phyloP scores from a whole-genome alignment of 2,888 invertebrate genomes.

The Folsomia manolachei region DNA sequence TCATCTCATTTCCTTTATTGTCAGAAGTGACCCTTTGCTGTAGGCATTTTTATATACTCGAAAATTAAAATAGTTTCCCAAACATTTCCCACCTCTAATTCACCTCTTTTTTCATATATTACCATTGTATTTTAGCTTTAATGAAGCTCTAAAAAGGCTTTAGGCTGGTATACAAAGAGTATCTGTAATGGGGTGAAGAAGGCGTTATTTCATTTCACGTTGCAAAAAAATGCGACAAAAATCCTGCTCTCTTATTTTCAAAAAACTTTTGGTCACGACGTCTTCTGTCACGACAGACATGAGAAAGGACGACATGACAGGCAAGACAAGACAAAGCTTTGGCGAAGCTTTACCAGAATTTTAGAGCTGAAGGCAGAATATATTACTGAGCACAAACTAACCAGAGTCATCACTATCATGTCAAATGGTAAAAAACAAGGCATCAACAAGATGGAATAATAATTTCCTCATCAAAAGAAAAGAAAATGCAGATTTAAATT shows the following conservation, averaged over 20 bases:
- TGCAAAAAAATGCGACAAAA: slow-evolving; percentile 8
- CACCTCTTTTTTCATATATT: not conserved
- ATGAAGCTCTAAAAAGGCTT: not conserved
- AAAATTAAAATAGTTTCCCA: slow-evolving; percentile 2
- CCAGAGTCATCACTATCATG: not conserved
- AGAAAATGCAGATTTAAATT: not conserved
- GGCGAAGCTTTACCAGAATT: no score
- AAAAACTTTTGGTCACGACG: slow-evolving; percentile 17
- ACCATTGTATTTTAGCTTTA: not conserved
- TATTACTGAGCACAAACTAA: not conserved
- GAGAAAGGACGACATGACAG: slow-evolving; percentile 8
- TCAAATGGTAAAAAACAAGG: no score
- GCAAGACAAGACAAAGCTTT: slow-evolving; percentile 13
- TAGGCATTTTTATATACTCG: not conserved
- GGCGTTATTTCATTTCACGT: slow-evolving; percentile 2
- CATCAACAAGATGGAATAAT: not conserved
- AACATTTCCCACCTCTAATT: slow-evolving; percentile 3
- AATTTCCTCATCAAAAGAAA: slow-evolving; percentile 1
- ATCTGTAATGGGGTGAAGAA: slow-evolving; percentile 1
- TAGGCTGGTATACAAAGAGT: not conserved
- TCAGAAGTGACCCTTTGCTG: not conserved
- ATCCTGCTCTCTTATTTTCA: not conserved
- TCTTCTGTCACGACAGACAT: slow-evolving; percentile 14
- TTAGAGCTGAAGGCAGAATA: not conserved
- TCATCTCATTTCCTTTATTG: not conserved